These are phyloP conservation scores for Heterohyrax brucei DNA, from an alignment of 2,797 vertebrate species.

Conservation along the genomic window DNA sequence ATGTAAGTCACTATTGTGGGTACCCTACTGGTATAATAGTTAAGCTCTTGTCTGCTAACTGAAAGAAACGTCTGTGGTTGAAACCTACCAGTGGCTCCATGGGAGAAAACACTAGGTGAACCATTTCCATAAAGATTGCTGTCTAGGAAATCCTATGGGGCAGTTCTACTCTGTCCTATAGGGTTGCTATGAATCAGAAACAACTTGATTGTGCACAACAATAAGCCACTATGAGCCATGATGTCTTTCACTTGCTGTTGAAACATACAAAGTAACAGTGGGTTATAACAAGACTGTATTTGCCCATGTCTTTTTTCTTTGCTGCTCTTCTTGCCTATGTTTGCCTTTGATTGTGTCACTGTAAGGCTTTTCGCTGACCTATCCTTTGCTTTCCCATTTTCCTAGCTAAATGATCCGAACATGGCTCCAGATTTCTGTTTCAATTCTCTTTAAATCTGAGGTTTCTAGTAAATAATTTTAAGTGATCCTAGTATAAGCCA, in stretches of 20 bases:
- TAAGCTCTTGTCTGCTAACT: no score
- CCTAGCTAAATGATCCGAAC: neutral
- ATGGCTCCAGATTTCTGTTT: neutral
- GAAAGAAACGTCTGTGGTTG: no score
- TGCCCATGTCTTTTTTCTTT: neutral
- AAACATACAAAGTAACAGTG: neutral
- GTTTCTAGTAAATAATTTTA: slow-evolving; percentile 41
- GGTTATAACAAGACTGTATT: neutral
- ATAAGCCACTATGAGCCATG: neutral
- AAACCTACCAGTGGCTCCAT: neutral
- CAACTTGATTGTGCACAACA: neutral
- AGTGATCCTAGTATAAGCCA: slow-evolving; percentile 30
- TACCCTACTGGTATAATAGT: no score
- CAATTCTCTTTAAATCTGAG: slow-evolving; percentile 38
- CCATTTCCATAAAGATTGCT: neutral
- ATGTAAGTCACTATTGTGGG: neutral
- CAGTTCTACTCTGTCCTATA: neutral
- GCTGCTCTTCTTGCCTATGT: neutral
- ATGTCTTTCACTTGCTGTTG: slow-evolving; percentile 23
- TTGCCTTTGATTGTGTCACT: slow-evolving; percentile 1
- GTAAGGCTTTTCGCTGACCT: neutral
- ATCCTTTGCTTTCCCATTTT: neutral
- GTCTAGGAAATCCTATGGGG: neutral
- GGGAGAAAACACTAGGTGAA: neutral
- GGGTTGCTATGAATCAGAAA: neutral